Base-by-base conservation (phyloP, 2,888 invertebrate species). In the Emmelina monodactyla region DNA sequence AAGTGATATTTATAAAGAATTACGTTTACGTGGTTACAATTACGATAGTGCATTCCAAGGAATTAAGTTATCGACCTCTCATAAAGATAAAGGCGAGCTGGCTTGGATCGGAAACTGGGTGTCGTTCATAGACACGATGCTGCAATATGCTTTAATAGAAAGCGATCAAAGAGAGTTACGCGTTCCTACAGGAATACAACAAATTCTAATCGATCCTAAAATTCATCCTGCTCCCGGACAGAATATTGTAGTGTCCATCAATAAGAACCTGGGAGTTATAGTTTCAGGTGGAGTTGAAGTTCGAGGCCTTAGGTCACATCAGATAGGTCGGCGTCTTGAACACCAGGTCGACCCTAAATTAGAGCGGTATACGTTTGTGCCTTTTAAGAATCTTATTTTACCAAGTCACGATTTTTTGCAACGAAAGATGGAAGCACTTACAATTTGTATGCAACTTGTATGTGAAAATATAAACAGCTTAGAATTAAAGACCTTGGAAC, bases 101-200 rank as follows among this genome's bases (percentile, higher is more conserved):
- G 80, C 84, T 42, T 98, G 97, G 97, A 85, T 85, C 37, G 87
- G 88, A 45, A 92, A 97, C 71, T 98, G 97, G 97, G 87, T 97
- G 37, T 88, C 95, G 30, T 98, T 89, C 73, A 88, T 97, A 71
- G 98, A 98, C 63, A 94, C 95, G 1, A 93, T 98, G 91, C 83
- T 98, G 31, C 98, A 98, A 73, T 94, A 94, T 62, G 86, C 88
- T 34, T 91, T 97, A 53, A 76, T 96, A 43, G 88, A 89, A 34
- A 85, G 85, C 47, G 85, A 87, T 48, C 84, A 88, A 15, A 84
- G 90, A 31, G 89, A 92, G 57, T 82, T 97, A n/a, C 90, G 89
- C 62, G 70, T 97, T 44, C 97, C 97, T 1, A 95, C 95, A 16
- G 83, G 95, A 38, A 83, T 97, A 39, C 91, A 92, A 60, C 85